Conservation (phyloP, 2,888 invertebrate species). For the Callinectes sapidus region DNA sequence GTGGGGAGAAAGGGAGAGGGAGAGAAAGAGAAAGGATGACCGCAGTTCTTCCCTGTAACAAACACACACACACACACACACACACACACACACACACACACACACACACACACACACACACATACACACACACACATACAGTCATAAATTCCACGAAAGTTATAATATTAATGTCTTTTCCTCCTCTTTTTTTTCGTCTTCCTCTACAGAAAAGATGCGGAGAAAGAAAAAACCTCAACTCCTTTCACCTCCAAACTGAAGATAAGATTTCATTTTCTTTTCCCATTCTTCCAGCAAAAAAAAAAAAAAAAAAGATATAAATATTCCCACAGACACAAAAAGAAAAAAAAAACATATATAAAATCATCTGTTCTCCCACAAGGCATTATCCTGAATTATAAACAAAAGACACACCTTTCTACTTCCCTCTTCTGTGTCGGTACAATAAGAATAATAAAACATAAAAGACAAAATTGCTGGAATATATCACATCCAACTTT, state of each 20-base stretch:
- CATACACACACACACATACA: not conserved
- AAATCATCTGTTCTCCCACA: too few species aligned
- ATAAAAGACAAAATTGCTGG: not conserved
- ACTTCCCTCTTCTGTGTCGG: too few species aligned
- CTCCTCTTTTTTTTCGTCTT: not conserved
- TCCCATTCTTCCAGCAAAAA: not conserved
- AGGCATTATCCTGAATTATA: too few species aligned
- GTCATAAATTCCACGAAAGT: not conserved
- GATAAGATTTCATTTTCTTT: not conserved
- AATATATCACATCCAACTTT: not conserved
- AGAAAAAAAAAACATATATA: too few species aligned
- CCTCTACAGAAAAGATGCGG: not conserved
- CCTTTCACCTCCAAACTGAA: not conserved
- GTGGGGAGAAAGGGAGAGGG: not conserved
- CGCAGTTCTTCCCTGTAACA: not conserved
- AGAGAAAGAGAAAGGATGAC: not conserved
- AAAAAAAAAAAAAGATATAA: not conserved
- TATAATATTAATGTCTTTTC: not conserved
- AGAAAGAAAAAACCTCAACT: not conserved
- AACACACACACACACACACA: constrained; percentile 44
- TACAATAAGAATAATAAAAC: not conserved
- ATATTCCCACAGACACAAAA: too few species aligned
- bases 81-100: constrained; percentile 45
- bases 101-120: constrained; percentile 40
- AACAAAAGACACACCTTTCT: too few species aligned